Conservation (phyloP, 2,888 invertebrate genomes). For the Drosophila paranaensis region DNA sequence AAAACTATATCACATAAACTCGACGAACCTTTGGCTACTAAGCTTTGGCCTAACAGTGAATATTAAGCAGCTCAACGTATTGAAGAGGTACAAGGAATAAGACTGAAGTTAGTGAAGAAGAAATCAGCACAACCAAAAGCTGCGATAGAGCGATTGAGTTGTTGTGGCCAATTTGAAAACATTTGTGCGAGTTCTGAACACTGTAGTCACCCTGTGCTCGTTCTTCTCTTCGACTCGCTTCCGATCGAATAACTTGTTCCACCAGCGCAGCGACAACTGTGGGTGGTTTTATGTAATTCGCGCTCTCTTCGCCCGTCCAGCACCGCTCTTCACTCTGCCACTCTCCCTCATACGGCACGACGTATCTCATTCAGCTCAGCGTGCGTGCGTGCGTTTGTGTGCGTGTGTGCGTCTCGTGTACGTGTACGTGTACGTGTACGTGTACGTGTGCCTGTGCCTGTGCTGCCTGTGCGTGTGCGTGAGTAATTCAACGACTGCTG, state of each 20-base stretch:
- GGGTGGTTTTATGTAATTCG: conserved; percentile 46
- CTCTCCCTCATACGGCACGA: conserved; percentile 40
- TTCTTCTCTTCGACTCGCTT: conserved; percentile 56
- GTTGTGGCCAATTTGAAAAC: conserved; percentile 56
- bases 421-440: conserved; percentile 49
- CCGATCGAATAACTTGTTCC: conserved; percentile 54
- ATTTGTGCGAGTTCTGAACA: conserved; percentile 42
- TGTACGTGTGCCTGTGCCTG: conserved; percentile 42
- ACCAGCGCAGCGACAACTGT: conserved; percentile 42
- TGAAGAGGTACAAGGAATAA: neutral
- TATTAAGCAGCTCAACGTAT: conserved; percentile 10
- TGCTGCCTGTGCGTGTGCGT: conserved; percentile 55
- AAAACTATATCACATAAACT: neutral
- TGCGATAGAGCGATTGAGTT: neutral
- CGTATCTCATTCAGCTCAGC: conserved; percentile 21
- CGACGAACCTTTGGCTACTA: neutral
- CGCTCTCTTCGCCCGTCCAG: conserved; percentile 61
- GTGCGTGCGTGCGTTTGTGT: conserved; percentile 38
- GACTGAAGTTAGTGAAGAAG: neutral
- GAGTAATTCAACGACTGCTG: conserved; percentile 46
- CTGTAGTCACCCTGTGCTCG: conserved; percentile 69
- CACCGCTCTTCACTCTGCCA: conserved; percentile 53
- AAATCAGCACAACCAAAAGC: conserved; percentile 3
- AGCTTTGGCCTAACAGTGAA: neutral
- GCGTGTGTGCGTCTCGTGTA: conserved; percentile 52